Percentiles rank a stretch among this genome's conserved stretches.
phyloP scores from a whole-genome alignment of 1,140 invertebrate genomes.

The Drosophila bipectinata region DNA sequence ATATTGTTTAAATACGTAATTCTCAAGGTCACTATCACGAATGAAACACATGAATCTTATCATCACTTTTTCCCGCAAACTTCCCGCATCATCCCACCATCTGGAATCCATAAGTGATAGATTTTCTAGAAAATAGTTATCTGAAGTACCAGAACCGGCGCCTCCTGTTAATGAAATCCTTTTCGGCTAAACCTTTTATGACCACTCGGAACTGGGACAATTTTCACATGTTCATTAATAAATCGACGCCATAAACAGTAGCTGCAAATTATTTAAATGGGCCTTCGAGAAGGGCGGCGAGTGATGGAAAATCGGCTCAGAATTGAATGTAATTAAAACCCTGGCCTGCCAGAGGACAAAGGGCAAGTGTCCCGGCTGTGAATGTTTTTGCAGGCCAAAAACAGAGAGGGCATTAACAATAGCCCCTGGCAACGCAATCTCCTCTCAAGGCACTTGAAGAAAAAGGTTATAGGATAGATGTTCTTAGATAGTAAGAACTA shows the following conservation, averaged over 20 bases:
- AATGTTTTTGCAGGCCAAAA: conserved; percentile 45
- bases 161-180: conserved; percentile 19
- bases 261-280: conserved; percentile 46
- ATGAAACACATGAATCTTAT: not conserved
- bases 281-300: not conserved
- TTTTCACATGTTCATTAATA: conserved; percentile 52
- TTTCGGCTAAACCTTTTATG: conserved; percentile 18
- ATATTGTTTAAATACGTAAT: not conserved
- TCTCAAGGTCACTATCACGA: not conserved
- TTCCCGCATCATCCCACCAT: not conserved
- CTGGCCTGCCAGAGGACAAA: conserved; percentile 26
- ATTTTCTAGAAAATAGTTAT: not conserved
- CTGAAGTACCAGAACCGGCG: conserved; percentile 2
- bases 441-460: not conserved
- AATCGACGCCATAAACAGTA: conserved; percentile 46
- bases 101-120: not conserved
- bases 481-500: too few species aligned
- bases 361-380: conserved; percentile 25
- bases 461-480: not conserved
- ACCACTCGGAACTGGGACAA: conserved; percentile 20
- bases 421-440: conserved; percentile 11
- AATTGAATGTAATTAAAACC: conserved; percentile 51
- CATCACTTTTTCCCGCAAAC: too few species aligned
- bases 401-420: conserved; percentile 37
- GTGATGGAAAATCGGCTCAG: conserved; percentile 39